A percentile compares a stretch with the other conserved stretches of the same genome.
phyloP scores from a whole-genome alignment of 2,113 vertebrate species.

The Pseudorhombus dupliciocellatus region DNA sequence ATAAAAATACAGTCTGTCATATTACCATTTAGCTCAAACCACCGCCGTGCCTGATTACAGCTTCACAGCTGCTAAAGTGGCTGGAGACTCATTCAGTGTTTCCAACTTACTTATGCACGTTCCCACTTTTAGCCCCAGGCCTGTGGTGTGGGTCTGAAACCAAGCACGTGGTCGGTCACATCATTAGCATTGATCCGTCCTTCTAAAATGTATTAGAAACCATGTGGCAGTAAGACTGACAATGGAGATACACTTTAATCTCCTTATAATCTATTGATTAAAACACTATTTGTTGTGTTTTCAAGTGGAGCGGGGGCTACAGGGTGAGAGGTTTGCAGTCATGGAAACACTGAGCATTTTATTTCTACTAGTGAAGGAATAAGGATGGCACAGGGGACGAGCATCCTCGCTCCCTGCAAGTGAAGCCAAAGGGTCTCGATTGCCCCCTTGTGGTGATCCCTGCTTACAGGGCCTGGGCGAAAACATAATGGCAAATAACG shows the following conservation, averaged over 20 bases:
- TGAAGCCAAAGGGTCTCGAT: too few relatives aligned
- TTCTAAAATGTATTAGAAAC: conserved; percentile 26
- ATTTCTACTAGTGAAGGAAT: not conserved
- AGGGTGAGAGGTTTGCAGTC: not conserved
- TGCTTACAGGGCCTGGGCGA: too few relatives aligned
- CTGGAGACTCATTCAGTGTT: not conserved
- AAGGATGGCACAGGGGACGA: not conserved
- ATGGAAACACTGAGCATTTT: not conserved
- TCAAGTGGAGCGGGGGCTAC: not conserved
- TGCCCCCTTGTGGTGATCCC: too few relatives aligned
- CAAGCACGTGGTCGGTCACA: conserved; percentile 14
- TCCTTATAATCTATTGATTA: conserved; percentile 10
- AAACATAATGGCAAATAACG: too few relatives aligned
- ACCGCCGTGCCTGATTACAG: not conserved
- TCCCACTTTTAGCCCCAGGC: not conserved
- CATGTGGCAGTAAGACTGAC: conserved; percentile 13
- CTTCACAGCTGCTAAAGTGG: not conserved
- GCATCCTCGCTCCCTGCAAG: too few relatives aligned
- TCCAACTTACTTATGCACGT: not conserved
- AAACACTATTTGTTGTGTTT: not conserved
- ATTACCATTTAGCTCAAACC: conserved; percentile 2
- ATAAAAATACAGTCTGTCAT: not conserved
- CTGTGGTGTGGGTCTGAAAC: not conserved
- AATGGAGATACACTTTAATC: conserved; percentile 34
- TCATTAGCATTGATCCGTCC: conserved; percentile 46